These are phyloP conservation scores for Asobara japonica DNA, from an alignment of 1,140 invertebrate species.

Conservation along the genomic window DNA sequence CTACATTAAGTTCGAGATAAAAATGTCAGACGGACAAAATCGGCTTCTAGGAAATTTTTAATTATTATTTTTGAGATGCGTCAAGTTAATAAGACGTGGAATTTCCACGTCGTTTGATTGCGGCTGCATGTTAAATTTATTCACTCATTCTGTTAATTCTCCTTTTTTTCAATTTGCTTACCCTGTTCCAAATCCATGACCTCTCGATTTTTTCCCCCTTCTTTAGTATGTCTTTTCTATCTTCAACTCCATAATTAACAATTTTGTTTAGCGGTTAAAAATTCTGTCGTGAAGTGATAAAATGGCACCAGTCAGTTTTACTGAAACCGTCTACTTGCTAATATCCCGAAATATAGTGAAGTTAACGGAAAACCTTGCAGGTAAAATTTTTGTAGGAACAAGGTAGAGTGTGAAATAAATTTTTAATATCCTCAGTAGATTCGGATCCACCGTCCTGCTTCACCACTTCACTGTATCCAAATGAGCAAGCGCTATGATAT, in stretches of 20 bases:
- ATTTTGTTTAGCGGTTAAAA: no score
- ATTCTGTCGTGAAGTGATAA: not conserved
- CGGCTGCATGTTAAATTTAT: not conserved
- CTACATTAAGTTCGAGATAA: not conserved
- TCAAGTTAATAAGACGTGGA: not conserved
- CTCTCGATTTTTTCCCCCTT: not conserved
- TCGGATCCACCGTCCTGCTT: no score
- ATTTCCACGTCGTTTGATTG: constrained; percentile 1
- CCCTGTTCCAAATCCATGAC: not conserved
- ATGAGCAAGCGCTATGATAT: no score
- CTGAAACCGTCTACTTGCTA: not conserved
- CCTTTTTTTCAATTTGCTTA: constrained; percentile 1
- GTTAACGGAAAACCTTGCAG: not conserved
- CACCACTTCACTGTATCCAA: no score
- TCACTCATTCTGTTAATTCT: not conserved
- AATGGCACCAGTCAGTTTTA: not conserved
- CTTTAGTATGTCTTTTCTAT: no score
- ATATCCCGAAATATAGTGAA: not conserved
- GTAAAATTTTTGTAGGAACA: no score
- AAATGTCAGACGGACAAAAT: constrained; percentile 9
- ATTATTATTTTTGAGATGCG: not conserved
- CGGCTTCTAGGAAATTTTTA: not conserved
- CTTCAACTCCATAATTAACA: no score
- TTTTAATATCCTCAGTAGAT: no score
- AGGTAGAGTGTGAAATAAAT: no score